phyloP scores from a whole-genome alignment of 2,888 invertebrate species.

The Thysanoteuthis rhombus region DNA sequence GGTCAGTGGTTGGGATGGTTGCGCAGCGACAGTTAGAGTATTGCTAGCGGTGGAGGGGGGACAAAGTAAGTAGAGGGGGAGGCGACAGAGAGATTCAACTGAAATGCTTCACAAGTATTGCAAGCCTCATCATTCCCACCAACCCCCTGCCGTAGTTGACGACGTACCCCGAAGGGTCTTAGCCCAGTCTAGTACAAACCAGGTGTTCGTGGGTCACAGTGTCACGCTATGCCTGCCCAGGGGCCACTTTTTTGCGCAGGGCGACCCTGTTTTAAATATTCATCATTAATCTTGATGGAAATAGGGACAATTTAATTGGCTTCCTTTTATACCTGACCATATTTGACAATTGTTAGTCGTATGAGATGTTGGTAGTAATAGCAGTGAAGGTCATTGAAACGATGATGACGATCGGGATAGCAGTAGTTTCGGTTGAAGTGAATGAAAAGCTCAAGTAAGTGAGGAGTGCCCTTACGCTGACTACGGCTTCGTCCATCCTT shows the following conservation, averaged over 20 bases:
- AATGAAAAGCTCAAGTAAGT: no score
- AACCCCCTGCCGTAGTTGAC: neutral
- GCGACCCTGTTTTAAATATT: neutral
- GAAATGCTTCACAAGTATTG: no score
- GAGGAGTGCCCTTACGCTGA: no score
- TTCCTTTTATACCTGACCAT: neutral
- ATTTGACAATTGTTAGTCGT: neutral
- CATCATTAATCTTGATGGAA: neutral
- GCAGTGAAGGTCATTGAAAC: no score
- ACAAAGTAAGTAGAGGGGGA: no score
- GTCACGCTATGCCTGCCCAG: neutral
- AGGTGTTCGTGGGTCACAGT: neutral
- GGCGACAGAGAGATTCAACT: no score
- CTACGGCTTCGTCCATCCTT: no score
- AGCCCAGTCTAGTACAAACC: neutral
- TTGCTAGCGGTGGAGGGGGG: neutral
- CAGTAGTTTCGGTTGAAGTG: no score
- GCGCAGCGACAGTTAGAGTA: neutral
- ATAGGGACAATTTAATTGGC: neutral
- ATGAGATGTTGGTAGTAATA: no score
- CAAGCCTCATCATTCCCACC: no score
- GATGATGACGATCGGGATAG: no score
- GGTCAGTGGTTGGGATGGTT: neutral
- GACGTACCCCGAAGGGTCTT: neutral
- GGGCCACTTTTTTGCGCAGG: neutral